Base-by-base conservation (phyloP, 2,113 vertebrate genomes). In the Tyto alba region DNA sequence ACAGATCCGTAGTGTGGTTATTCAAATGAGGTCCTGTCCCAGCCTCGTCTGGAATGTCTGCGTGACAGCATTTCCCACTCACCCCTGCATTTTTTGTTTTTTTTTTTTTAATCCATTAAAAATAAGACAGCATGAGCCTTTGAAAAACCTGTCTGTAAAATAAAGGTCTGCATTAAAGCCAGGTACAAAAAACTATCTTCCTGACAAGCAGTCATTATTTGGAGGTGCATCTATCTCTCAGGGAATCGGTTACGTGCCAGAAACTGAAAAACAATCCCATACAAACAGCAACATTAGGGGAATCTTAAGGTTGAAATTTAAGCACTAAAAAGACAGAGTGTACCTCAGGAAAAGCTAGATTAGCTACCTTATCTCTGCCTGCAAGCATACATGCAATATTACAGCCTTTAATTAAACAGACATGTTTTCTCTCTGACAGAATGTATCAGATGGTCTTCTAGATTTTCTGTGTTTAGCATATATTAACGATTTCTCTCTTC, bases 111-210 rank as follows among this genome's bases (percentile, higher is more conserved):
- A 32, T 66, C 85, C 83, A 63, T 91, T 90, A 93, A 88, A 95
- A 97, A 94, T 82, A 92, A 96, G 77, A 92, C 82, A 77, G 67
- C 53, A 6, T 38, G 23, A 97, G 87, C 64, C 90, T 97, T 92
- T 97, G 84, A 96, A 93, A 97, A 95, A 90, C 71, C 92, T 96
- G 94, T 93, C 97, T 96, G 41, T 83, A 97, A 97, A 97, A 87
- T 67, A 93, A 92, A 95, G 96, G 84, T 84, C 79, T 94, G 63
- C 81, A 88, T 59, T 86, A 97, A 97, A 96, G 73, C 72, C 72
- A 95, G 63, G 63, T 72, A 96, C 20, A 12, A 90, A 97, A 97
- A 95, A 90, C 85, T 77, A 29, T 89, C 90, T 90, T 79, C 55
- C 81, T 96, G 97, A 98, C 94, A 97, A 95, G 94, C 73, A 92